Base-by-base conservation (phyloP, 2,113 vertebrate species). In the Lepus europaeus region DNA sequence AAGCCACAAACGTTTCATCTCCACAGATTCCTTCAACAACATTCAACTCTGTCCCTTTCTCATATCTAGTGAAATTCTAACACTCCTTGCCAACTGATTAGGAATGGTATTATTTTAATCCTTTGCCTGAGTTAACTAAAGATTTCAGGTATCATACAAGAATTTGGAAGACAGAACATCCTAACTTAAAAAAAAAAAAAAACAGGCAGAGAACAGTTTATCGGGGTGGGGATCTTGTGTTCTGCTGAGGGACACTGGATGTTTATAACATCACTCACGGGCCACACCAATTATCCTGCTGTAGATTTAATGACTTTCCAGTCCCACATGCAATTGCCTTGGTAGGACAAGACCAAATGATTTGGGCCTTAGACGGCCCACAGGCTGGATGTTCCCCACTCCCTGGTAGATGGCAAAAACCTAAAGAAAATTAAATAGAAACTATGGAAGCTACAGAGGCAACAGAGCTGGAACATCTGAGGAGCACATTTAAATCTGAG, bases 121-220 rank as follows among this genome's bases (percentile, higher is more conserved):
- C 7, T 73, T 7, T 36, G 70, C 22, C 25, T 74, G 31, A 29
- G 51, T 22, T 82, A 29, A 25, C 73, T 90, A 29, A 36, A 82
- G 74, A 56, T 25, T 68, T 72, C 51, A 89, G n/a, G n/a, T 22
- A 31, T 25, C 56, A 72, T 53, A 31, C 5, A 61, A 61, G 36
- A 90, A 77, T 25, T 68, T 36, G 12, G 53, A 87, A 82, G 27
- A 36, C 2, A 70, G 45, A 92, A 82, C 51, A 87, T 23, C 23
- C 39, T 61, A 93, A 73, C 29, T 36, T 61, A 93, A 95, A 45
- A 33, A 45, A 93, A 95, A 45, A 36, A 77, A 90, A 93, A 95
- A 45, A 33, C 36, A 10, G 20, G 31, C 78, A 92, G 33, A 76
- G 53, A 91, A 27, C 6, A 64, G 45, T 61, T 23, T 12, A 59